Evolutionary conservation across 2,113 vertebrate genomes (phyloP), one percentile per base, ranked within the genome.

Genomic region (Melanotaenia duboulayi): DNA sequence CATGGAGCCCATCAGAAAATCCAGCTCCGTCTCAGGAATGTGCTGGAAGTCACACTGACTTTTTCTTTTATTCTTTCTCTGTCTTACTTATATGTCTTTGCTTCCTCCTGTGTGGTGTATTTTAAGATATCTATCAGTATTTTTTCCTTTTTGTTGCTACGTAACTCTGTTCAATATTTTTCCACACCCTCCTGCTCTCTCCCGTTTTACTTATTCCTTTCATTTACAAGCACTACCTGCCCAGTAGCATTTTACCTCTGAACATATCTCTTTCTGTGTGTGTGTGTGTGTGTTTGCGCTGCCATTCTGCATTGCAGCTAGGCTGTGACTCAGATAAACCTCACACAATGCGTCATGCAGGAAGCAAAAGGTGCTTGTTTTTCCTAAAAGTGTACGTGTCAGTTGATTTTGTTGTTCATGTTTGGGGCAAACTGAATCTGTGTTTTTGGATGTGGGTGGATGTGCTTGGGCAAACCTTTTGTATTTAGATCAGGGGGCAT

Each of bases 271-370:
- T 65, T 50, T 28, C 61, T 71, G 37, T 82, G 54, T 63, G 51
- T 71, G 35, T 65, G 23, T 16, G n/a, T 40, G 59, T 66, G 61
- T 82, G 68, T 88, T 79, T 84, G 71, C 71, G 64, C 65, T 81
- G 68, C 80, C 75, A 79, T 89, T 91, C 88, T 91, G 75, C 83
- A 84, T 9, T 74, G 78, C 81, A 87, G 87, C 79, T 90, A 69
- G 51, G 70, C 83, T 88, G 89, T 91, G 86, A 92, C 89, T 83
- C 84, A 87, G 89, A 89, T 91, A 92, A 75, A 82, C 37, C 78
- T 78, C 82, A 72, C 71, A 78, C 66, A 87, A 90, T 91, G 86
- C 78, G 80, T 87, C 84, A 76, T 76, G 82, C 83, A 90, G 89
- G 86, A 83, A 87, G 85, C 76, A 58, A 82, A 79, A 81, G 78